Conservation (phyloP, 2,797 vertebrate genomes). For the Centroberyx gerrardi region DNA sequence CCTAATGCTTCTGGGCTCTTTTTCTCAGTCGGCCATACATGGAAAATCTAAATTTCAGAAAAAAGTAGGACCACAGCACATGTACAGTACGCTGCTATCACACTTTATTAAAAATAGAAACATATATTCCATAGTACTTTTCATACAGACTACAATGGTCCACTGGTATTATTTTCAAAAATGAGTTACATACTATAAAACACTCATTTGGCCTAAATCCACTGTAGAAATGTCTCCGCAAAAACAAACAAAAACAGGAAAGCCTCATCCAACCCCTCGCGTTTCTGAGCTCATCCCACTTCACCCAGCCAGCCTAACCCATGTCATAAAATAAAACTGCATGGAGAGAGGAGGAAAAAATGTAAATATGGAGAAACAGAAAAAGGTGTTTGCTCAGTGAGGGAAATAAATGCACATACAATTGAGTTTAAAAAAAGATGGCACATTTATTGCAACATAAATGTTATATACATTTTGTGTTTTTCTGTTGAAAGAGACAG, state of each 20-base stretch:
- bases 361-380: conserved; percentile 65
- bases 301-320: conserved; percentile 29
- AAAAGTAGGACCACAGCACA: conserved; percentile 66
- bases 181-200: conserved; percentile 78
- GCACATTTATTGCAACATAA: conserved; percentile 99
- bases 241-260: conserved; percentile 24
- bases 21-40: conserved; percentile 5
- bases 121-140: conserved; percentile 83
- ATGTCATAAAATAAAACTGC: conserved; percentile 49
- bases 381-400: conserved; percentile 77
- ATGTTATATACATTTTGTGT: conserved; percentile 99
- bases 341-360: conserved; percentile 48
- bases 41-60: conserved; percentile 5
- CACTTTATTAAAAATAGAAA: conserved; percentile 87
- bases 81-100: conserved; percentile 77
- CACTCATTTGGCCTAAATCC: conserved; percentile 81
- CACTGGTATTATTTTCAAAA: conserved; percentile 77
- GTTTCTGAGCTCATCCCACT: conserved; percentile 34
- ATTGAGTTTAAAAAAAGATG: conserved; percentile 97
- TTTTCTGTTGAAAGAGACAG: conserved; percentile 98
- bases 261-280: conserved; percentile 22
- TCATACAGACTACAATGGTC: conserved; percentile 84
- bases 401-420: conserved; percentile 84
- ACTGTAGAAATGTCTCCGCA: conserved; percentile 77
- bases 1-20: background rate